Evolutionary conservation across 2,888 invertebrate genomes (phyloP), one percentile per base, ranked within the genome.

Genomic region (Alloscopus bannaensis): DNA sequence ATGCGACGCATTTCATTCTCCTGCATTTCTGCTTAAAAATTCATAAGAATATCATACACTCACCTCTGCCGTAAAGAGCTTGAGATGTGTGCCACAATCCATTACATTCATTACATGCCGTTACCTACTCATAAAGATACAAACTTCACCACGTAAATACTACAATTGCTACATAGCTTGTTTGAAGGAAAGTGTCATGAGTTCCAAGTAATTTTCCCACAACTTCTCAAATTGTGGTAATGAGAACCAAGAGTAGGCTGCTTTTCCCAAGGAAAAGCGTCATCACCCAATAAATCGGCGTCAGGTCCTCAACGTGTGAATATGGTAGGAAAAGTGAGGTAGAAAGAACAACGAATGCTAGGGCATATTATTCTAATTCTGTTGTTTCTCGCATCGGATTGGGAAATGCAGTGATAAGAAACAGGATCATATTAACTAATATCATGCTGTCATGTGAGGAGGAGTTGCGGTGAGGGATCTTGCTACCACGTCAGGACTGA

Each of bases 1-100:
- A n/a, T 36, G 45, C 20, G 70, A 72, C 72, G 72, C 55, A 72
- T 59, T 2, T 31, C n/a, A n/a, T 45, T 4, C 42, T 40, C n/a
- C n/a, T n/a, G n/a, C n/a, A n/a, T n/a, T n/a, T n/a, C n/a, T n/a
- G n/a, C n/a, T n/a, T n/a, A n/a, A n/a, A n/a, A n/a, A n/a, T n/a
- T n/a, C n/a, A n/a, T n/a, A n/a, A n/a, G n/a, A n/a, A n/a, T n/a
- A n/a, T n/a, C n/a, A n/a, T n/a, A n/a, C n/a, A n/a, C n/a, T n/a
- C n/a, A n/a, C n/a, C n/a, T n/a, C n/a, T n/a, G n/a, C n/a, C n/a
- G n/a, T n/a, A n/a, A n/a, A n/a, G n/a, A n/a, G n/a, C n/a, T n/a
- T n/a, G n/a, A n/a, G n/a, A n/a, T n/a, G n/a, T n/a, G n/a, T n/a
- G n/a, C n/a, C n/a, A n/a, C n/a, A n/a, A n/a, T n/a, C n/a, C n/a